phyloP scores from a whole-genome alignment of 2,888 invertebrate species.

The Hemaris fuciformis region DNA sequence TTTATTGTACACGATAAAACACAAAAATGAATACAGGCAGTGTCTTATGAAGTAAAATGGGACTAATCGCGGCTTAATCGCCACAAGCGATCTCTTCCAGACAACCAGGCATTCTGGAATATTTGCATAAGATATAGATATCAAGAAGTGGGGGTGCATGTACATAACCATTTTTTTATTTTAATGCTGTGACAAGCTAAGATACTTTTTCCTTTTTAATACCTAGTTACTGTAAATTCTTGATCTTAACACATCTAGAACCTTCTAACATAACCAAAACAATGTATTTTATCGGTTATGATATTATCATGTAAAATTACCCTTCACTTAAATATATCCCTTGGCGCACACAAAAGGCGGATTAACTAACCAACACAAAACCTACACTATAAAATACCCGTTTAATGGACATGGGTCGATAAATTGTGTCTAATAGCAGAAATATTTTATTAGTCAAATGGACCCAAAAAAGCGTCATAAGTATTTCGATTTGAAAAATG shows the following conservation, averaged over 20 bases:
- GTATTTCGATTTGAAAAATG: constrained; percentile 66
- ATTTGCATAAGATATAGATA: too few species aligned
- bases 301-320: constrained; percentile 23
- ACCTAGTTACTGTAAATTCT: too few species aligned
- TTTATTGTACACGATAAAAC: too few species aligned
- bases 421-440: constrained; percentile 75
- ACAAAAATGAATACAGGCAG: too few species aligned
- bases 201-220: too few species aligned
- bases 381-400: constrained; percentile 72
- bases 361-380: constrained; percentile 58
- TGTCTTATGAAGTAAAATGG: too few species aligned
- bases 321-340: constrained; percentile 48
- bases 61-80: too few species aligned
- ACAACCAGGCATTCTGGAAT: too few species aligned
- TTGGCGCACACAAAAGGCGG: constrained; percentile 48
- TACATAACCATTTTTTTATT: too few species aligned
- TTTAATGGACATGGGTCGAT: constrained; percentile 67
- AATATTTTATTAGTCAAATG: constrained; percentile 70
- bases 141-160: too few species aligned
- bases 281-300: background rate
- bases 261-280: background rate
- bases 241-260: background rate
- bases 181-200: too few species aligned
- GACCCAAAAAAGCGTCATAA: constrained; percentile 63
- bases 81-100: too few species aligned